Conservation (phyloP, 1,140 invertebrate genomes). For the Dufourea novaeangliae region DNA sequence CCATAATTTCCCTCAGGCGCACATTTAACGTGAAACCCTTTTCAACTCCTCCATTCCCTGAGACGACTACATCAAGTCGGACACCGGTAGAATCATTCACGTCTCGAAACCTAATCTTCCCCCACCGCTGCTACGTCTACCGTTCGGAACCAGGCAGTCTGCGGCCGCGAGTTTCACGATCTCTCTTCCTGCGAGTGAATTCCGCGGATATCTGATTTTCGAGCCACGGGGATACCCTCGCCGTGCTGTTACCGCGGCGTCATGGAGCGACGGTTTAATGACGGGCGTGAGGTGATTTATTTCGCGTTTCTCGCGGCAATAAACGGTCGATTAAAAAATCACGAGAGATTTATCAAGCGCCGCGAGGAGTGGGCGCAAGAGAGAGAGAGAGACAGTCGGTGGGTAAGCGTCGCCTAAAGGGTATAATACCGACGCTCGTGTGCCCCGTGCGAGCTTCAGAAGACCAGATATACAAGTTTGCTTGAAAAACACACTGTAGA, state of each 20-base stretch:
- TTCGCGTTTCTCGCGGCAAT: constrained; percentile 53
- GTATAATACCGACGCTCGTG: constrained; percentile 45
- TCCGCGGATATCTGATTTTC: constrained; percentile 45
- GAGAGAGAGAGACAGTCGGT: neutral
- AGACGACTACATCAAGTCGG: neutral
- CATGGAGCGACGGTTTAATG: constrained; percentile 38
- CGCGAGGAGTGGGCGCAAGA: constrained; percentile 1
- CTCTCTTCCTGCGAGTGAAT: constrained; percentile 2
- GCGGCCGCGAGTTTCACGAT: constrained; percentile 11
- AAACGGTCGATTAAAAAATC: constrained; percentile 59
- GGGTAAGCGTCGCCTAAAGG: constrained; percentile 51
- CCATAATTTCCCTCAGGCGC: too few species aligned
- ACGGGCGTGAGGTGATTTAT: constrained; percentile 44
- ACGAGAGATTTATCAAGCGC: constrained; percentile 52
- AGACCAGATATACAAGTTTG: constrained; percentile 49
- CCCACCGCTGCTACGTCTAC: neutral
- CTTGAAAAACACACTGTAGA: constrained; percentile 70
- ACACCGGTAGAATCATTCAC: constrained; percentile 24
- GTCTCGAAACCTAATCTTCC: constrained; percentile 32
- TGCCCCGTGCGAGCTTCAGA: constrained; percentile 41
- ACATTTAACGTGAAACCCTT: too few species aligned
- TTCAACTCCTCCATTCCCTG: too few species aligned
- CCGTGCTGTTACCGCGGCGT: constrained; percentile 26
- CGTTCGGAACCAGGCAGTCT: neutral
- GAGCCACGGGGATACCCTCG: neutral